phyloP scores from a whole-genome alignment of 2,888 invertebrate genomes.

The Cheilosia vulpina region DNA sequence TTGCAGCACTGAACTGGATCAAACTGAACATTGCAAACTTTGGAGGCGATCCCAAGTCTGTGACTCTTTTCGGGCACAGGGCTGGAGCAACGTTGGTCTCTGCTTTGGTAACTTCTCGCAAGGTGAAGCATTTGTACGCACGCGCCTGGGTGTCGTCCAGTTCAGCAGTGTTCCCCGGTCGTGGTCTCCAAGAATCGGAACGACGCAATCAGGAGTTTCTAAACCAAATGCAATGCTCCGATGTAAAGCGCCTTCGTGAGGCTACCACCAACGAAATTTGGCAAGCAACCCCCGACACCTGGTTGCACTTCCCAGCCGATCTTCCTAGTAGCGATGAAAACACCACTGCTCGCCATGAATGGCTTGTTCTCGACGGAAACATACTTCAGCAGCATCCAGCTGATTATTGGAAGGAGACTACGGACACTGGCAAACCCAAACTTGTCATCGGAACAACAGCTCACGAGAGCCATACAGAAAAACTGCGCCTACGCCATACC shows the following conservation, averaged over 20 bases:
- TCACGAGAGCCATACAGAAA: conserved; percentile 88
- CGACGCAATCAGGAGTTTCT: conserved; percentile 87
- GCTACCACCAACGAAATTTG: conserved; percentile 86
- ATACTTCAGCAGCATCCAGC: conserved; percentile 88
- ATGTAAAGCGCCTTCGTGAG: conserved; percentile 86
- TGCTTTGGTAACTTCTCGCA: conserved; percentile 86
- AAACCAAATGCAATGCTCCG: conserved; percentile 85
- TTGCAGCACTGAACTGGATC: conserved; percentile 91
- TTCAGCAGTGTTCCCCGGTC: conserved; percentile 89
- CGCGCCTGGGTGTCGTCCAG: conserved; percentile 92
- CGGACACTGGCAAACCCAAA: conserved; percentile 82
- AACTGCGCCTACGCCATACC: conserved; percentile 86
- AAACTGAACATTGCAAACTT: conserved; percentile 92
- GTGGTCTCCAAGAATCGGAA: conserved; percentile 86
- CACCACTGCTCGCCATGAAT: conserved; percentile 87
- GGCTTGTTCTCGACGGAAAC: conserved; percentile 90
- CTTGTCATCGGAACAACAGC: conserved; percentile 90
- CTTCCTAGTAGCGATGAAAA: conserved; percentile 85
- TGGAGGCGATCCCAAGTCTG: conserved; percentile 90
- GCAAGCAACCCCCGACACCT: conserved; percentile 88
- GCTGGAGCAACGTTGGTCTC: conserved; percentile 94
- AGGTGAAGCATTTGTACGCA: conserved; percentile 88
- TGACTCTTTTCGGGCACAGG: conserved; percentile 93
- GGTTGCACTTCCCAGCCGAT: conserved; percentile 87
- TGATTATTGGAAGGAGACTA: conserved; percentile 86